Evolutionary conservation across 2,888 invertebrate species (phyloP), one percentile per base, ranked within the genome.

Genomic region (Luperina nickerlii): DNA sequence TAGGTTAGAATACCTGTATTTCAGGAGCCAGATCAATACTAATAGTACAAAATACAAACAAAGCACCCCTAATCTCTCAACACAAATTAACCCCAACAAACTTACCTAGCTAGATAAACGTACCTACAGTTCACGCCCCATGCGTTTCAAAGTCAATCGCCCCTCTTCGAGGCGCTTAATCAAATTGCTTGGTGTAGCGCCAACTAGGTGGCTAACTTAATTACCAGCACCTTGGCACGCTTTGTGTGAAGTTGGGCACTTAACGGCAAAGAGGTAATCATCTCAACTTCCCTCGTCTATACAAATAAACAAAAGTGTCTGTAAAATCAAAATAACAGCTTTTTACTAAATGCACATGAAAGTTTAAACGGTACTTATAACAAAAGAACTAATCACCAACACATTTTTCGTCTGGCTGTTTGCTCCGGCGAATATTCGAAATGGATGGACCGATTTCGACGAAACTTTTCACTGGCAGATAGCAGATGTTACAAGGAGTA

Each of bases 161-260:
- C 32, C n/a, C 42, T 73, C 57, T 60, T 66, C 27, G 54, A 42
- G 63, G 72, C 51, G 71, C 15, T 77, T 77, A 76, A 76, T 76
- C 76, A 62, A 76, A 76, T 76, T 76, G 76, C 60, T 79, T 48
- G 78, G 71, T 82, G 70, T 81, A 65, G 57, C 80, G 68, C 63
- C 78, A 84, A 76, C 86, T 66, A 72, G 72, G 70, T 78, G 68
- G 42, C 77, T 81, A 77, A 89, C 73, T 77, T 76, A 81, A 88
- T 89, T 86, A 79, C 78, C 5, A 11, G 15, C 32, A 60, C 45
- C 76, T 68, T 71, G 42, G 13, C 51, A 69, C 65, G 70, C 75
- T 78, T 48, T 67, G 62, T 79, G 73, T 83, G 60, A 57, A 67
- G 42, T 71, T 74, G 13, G 20, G 51, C 63, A 69, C 48, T 81